These are phyloP conservation scores for Lasaia peninsularis DNA, from an alignment of 1,140 invertebrate genomes.

Conservation along the genomic window DNA sequence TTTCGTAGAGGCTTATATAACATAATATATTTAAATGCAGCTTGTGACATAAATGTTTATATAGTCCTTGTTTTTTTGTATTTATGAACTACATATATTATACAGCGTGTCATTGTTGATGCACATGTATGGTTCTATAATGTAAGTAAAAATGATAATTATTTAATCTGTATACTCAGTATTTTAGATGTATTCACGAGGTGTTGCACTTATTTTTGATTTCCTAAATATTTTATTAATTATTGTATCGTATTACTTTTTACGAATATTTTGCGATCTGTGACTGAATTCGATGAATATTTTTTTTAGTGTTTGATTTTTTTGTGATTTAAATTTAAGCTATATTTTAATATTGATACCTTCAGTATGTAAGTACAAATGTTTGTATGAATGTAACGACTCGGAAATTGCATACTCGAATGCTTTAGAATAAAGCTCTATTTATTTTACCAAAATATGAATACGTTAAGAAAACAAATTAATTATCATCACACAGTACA, in stretches of 20 bases:
- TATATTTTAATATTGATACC: neutral
- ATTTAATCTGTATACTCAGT: slow-evolving; percentile 2
- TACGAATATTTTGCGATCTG: neutral
- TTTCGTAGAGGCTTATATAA: neutral
- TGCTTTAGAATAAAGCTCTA: neutral
- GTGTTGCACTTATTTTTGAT: neutral
- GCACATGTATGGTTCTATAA: neutral
- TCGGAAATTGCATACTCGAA: neutral
- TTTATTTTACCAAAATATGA: no score
- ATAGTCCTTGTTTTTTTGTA: neutral
- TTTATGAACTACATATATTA: neutral
- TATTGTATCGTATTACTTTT: neutral
- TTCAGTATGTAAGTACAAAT: neutral
- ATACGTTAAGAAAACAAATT: no score
- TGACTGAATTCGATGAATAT: neutral
- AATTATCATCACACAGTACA: no score
- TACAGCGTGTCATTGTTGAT: neutral
- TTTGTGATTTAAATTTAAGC: neutral
- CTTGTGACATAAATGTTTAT: no score
- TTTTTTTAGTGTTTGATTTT: neutral
- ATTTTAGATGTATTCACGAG: neutral
- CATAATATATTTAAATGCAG: neutral
- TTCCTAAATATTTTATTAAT: neutral
- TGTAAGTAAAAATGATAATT: neutral
- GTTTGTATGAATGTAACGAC: neutral